Base-by-base conservation (phyloP, 2,113 vertebrate genomes). In the Sturnira hondurensis region DNA sequence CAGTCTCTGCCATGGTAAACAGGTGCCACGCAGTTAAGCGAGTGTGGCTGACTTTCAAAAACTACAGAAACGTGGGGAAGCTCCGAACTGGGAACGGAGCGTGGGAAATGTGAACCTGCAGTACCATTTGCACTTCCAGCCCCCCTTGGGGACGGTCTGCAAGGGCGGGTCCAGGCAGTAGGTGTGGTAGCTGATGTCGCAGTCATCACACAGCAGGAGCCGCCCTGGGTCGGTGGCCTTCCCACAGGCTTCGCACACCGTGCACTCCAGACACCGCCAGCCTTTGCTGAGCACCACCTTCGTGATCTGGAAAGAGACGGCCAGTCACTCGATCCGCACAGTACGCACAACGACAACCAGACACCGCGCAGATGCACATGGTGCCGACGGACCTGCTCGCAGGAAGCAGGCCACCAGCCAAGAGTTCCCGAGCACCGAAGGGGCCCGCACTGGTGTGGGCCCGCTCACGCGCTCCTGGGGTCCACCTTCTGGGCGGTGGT, bases 111-210 rank as follows among this genome's bases (percentile, higher is more conserved):
- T 24, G 70, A 96, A 52, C 4, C 33, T 38, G 63, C 94, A 98
- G 28, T 97, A 99, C 99, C 99, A 99, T 98, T 99, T 99, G 98
- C 99, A 99, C 97, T 99, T 99, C 99, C 99, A 99, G 98, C 99
- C 98, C 86, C 99, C 99, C 97, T 99, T 99, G 1, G 99, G 99
- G 3, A 99, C 99, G 0, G 99, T 99, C 96, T 99, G 99, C 95
- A 99, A 98, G 7, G 99, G 99, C 0, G 99, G 99, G 96, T 99
- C 99, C 43, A 99, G 97, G 98, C 99, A 99, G 98, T 99, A 99
- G 0, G 99, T 99, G 98, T 99, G 99, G 96, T 99, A 99, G 96
- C 99, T 99, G 98, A 99, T 99, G 98, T 99, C 99, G 96, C 99
- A 99, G 98, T 99, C 99, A 0, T 99, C 99, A 11, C 99, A 99